Conservation (phyloP, 2,797 vertebrate genomes). For the Enteromius argenteus region DNA sequence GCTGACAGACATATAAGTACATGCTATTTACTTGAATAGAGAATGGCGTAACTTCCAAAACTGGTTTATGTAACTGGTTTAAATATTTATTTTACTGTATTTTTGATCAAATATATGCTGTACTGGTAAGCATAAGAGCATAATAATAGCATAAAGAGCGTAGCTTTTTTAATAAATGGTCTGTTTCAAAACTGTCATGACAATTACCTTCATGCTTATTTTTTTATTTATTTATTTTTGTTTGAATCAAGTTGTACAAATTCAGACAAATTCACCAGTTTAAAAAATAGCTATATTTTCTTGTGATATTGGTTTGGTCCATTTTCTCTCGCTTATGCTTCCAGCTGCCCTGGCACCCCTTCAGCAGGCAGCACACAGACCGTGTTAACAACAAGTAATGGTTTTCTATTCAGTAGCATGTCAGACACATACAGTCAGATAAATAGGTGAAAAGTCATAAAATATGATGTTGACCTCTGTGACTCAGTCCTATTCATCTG, state of each 20-base stretch:
- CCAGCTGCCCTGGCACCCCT: background rate
- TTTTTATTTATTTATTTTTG: background rate
- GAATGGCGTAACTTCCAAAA: background rate
- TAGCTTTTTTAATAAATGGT: too few species aligned
- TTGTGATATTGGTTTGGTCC: background rate
- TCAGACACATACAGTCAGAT: background rate
- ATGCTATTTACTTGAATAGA: background rate
- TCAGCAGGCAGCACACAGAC: background rate
- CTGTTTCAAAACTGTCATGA: too few species aligned
- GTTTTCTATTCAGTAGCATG: background rate
- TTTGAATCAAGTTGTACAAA: too few species aligned
- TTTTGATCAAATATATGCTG: too few species aligned
- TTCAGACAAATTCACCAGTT: too few species aligned
- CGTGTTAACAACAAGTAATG: background rate
- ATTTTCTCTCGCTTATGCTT: background rate
- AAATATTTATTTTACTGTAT: too few species aligned
- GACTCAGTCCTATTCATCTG: background rate
- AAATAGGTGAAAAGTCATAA: conserved; percentile 18
- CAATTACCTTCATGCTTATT: background rate
- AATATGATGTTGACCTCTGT: conserved; percentile 2
- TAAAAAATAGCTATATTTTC: background rate
- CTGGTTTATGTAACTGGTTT: background rate
- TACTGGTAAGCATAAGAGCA: background rate
- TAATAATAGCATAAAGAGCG: background rate
- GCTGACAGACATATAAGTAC: background rate